Evolutionary conservation across 2,113 vertebrate genomes (phyloP).

Genomic region (Myotis yumanensis): DNA sequence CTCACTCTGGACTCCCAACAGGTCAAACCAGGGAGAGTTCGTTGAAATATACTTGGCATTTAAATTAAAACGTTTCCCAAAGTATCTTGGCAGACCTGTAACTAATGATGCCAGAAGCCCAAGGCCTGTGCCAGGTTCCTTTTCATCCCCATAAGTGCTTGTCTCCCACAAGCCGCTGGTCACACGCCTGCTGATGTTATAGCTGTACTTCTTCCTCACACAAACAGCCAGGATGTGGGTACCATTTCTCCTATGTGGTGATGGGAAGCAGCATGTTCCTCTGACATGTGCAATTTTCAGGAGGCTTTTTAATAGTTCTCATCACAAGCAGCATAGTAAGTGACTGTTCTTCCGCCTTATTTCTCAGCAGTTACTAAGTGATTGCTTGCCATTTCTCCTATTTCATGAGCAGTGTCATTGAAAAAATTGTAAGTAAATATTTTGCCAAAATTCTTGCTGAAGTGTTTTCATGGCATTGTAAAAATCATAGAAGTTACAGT

Average conservation of each 20-base stretch:
- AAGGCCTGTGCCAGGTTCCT: slow-evolving; percentile 68
- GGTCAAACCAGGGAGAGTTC: slow-evolving; percentile 73
- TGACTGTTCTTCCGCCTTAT: slow-evolving; percentile 39
- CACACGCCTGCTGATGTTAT: slow-evolving; percentile 41
- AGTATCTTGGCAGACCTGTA: slow-evolving; percentile 76
- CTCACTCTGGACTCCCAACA: slow-evolving; percentile 60
- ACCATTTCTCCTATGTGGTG: neutral
- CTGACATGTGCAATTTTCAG: neutral
- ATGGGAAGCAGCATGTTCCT: slow-evolving; percentile 1
- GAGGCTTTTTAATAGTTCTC: neutral
- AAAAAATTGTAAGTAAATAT: slow-evolving; percentile 66
- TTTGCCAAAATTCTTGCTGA: slow-evolving; percentile 68
- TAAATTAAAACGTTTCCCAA: slow-evolving; percentile 76
- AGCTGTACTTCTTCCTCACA: slow-evolving; percentile 9
- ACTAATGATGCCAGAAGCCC: slow-evolving; percentile 73
- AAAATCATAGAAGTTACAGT: slow-evolving; percentile 74
- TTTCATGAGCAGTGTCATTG: slow-evolving; percentile 50
- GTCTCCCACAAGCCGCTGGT: slow-evolving; percentile 47
- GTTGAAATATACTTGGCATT: slow-evolving; percentile 74
- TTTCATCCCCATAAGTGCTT: slow-evolving; percentile 54
- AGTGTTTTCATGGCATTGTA: slow-evolving; percentile 67
- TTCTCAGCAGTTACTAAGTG: slow-evolving; percentile 48
- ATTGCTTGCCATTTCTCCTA: slow-evolving; percentile 50
- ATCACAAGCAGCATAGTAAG: slow-evolving; percentile 20
- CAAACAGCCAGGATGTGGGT: neutral